These are phyloP conservation scores for Cyclophora punctaria DNA, from an alignment of 2,888 invertebrate species.

Conservation along the genomic window DNA sequence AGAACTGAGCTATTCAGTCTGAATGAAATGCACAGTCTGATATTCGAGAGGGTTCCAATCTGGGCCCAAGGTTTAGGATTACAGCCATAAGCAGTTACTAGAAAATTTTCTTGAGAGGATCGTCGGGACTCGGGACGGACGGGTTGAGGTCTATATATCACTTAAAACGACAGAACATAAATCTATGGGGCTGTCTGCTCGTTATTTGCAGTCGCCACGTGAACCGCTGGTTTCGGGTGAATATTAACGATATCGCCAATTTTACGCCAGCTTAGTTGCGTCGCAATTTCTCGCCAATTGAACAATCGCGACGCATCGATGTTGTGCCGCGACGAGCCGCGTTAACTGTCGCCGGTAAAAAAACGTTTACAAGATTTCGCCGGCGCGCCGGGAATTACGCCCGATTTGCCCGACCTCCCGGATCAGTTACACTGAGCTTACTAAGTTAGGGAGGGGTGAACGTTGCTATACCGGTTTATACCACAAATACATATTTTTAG, in stretches of 20 bases:
- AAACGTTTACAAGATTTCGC: constrained; percentile 28
- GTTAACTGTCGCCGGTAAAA: constrained; percentile 32
- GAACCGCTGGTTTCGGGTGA: constrained; percentile 70
- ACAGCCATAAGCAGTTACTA: constrained; percentile 44
- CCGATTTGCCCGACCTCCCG: constrained; percentile 11
- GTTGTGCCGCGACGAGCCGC: constrained; percentile 30
- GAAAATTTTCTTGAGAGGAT: constrained; percentile 51
- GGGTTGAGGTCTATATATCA: constrained; percentile 60
- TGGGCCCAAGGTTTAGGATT: constrained; percentile 26
- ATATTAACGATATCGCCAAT: constrained; percentile 76
- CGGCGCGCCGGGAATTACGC: constrained; percentile 9
- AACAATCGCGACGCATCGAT: constrained; percentile 64
- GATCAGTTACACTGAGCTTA: too few relatives aligned
- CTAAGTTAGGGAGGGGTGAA: too few relatives aligned
- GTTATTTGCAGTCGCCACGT: constrained; percentile 74
- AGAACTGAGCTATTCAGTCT: neutral
- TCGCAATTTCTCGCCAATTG: constrained; percentile 75
- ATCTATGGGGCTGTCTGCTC: constrained; percentile 65
- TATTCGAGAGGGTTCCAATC: constrained; percentile 25
- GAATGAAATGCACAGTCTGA: constrained; percentile 10
- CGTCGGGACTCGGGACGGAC: constrained; percentile 29
- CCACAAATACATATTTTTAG: too few relatives aligned
- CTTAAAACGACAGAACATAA: constrained; percentile 70
- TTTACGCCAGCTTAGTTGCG: constrained; percentile 71
- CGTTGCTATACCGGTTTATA: too few relatives aligned